Percentiles rank a stretch among this genome's conserved stretches.
phyloP scores from a whole-genome alignment of 2,888 invertebrate genomes.

The Drosophila setosimentum region DNA sequence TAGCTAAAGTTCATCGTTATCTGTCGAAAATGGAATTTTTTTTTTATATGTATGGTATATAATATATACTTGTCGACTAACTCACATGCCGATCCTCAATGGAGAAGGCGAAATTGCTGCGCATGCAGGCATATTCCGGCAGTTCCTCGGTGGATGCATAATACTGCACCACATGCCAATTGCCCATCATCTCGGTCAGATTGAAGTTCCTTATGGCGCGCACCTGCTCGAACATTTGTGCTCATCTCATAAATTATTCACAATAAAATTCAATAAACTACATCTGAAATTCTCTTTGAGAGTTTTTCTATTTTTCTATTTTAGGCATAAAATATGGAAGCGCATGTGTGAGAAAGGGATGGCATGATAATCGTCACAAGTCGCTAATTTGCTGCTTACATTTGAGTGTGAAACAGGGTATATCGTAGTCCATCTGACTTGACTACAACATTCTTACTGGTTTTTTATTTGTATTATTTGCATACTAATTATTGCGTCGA shows the following conservation, averaged over 20 bases:
- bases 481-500: neutral
- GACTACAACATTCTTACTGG: neutral
- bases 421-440: neutral
- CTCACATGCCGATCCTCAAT: conserved; percentile 84
- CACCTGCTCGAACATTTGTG: conserved; percentile 86
- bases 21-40: conserved; percentile 82
- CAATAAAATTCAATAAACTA: neutral
- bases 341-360: too few relatives aligned
- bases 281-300: neutral
- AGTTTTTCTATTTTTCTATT: neutral
- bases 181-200: conserved; percentile 91
- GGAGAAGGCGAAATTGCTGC: conserved; percentile 86
- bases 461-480: neutral
- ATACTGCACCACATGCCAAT: conserved; percentile 95
- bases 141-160: conserved; percentile 96
- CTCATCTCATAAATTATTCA: neutral
- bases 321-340: too few relatives aligned
- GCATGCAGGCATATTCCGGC: conserved; percentile 94
- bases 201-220: conserved; percentile 92
- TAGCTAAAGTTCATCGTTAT: conserved; percentile 96
- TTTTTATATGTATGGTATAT: neutral
- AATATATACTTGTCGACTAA: conserved; percentile 8
- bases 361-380: too few relatives aligned
- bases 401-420: too few relatives aligned
- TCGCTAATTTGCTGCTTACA: too few relatives aligned